Evolutionary conservation across 2,113 vertebrate species (phyloP).

Genomic region (Synchiropus splendidus): DNA sequence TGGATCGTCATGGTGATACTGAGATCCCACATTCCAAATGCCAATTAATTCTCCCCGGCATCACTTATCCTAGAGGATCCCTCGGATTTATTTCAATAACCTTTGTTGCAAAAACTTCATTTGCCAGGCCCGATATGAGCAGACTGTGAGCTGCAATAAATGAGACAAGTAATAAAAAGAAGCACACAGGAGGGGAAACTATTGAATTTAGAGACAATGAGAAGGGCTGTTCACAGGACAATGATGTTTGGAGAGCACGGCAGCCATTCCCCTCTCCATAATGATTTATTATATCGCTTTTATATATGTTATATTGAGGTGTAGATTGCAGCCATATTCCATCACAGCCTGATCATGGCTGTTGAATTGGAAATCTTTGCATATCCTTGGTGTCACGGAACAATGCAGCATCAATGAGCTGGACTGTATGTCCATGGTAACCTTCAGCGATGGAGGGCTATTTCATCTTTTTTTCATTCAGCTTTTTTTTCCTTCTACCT

Average conservation of each 20-base stretch:
- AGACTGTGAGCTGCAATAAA: slow-evolving; percentile 50
- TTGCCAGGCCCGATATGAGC: slow-evolving; percentile 52
- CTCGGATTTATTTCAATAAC: slow-evolving; percentile 58
- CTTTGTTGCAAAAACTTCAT: slow-evolving; percentile 61
- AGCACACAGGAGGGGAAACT: slow-evolving; percentile 22
- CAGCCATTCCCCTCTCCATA: slow-evolving; percentile 32
- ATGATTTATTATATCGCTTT: slow-evolving; percentile 59
- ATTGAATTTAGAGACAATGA: slow-evolving; percentile 64
- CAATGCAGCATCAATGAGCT: slow-evolving; percentile 27
- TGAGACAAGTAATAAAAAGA: slow-evolving; percentile 63
- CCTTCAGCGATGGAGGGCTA: slow-evolving; percentile 6
- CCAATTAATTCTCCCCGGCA: slow-evolving; percentile 52
- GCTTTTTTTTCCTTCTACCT: neutral
- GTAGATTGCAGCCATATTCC: slow-evolving; percentile 32
- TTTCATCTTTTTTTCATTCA: neutral
- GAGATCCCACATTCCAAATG: slow-evolving; percentile 39
- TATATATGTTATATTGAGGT: slow-evolving; percentile 42
- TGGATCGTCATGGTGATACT: slow-evolving; percentile 46
- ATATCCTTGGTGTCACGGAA: slow-evolving; percentile 9
- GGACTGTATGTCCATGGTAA: neutral
- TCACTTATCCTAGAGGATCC: slow-evolving; percentile 55
- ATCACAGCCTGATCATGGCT: slow-evolving; percentile 11
- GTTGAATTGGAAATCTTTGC: slow-evolving; percentile 29
- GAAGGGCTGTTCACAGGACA: slow-evolving; percentile 50
- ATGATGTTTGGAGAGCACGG: slow-evolving; percentile 37